Base-by-base conservation (phyloP, 2,797 vertebrate genomes). In the Atherinosoma microstoma region DNA sequence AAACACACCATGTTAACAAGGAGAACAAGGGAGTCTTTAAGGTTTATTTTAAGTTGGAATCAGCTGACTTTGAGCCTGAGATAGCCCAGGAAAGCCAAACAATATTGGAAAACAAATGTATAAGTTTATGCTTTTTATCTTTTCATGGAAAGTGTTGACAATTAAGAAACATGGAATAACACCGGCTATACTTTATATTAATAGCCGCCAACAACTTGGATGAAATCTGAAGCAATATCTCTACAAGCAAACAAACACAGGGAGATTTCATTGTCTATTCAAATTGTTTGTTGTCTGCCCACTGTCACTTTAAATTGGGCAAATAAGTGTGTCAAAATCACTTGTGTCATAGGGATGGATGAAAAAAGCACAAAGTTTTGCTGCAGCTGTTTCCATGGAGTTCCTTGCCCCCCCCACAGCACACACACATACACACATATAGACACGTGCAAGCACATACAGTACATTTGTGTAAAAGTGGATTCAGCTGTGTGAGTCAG, bases 321-420 rank as follows among this genome's bases (percentile, higher is more conserved):
- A 77, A 36, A 71, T 75, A 77, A 67, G 75, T 32, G 61, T 67
- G 29, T 70, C 71, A 64, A 84, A 86, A 87, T 85, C 75, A 80
- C 70, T 63, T 78, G 67, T 78, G 80, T 89, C 80, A 73, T 75
- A 83, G 74, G 85, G 84, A 87, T 80, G 79, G 86, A 89, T 84
- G 78, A 76, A 85, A 91, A 84, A 84, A 75, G 83, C 87, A 83
- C 78, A 92, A 87, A 91, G 89, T 87, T 76, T 92, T 84, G 81
- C 90, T 88, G 89, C 87, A 91, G 88, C 90, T 84, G 92, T 93
- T 93, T 90, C 90, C 91, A 93, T 93, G 91, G 91, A 88, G 91
- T 91, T 90, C 73, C 35, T 87, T 89, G 85, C 84, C 32, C 59
- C 65, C 76, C 72, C 54, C 57, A 32, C 20, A 40, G 20, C 70